Conservation (phyloP, 2,888 invertebrate species). For the Lepidochitona cinerea region DNA sequence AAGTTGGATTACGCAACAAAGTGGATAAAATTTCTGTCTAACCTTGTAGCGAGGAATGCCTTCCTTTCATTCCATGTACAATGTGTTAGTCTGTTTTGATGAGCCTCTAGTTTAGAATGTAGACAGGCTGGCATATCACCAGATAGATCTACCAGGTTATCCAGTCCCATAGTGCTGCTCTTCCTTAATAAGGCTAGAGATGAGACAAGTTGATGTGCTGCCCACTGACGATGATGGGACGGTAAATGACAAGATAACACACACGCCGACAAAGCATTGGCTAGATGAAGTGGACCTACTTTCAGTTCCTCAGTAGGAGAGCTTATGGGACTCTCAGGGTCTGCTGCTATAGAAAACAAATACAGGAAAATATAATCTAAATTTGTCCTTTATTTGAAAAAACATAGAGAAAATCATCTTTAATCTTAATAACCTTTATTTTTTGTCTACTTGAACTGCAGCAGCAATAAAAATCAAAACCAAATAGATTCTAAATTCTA, state of each 20-base stretch:
- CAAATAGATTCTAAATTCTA: too few relatives aligned
- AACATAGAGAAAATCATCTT: too few relatives aligned
- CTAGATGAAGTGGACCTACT: conserved; percentile 73
- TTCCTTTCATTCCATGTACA: conserved; percentile 73
- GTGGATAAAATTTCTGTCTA: too few relatives aligned
- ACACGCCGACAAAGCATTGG: conserved; percentile 77
- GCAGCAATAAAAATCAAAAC: too few relatives aligned
- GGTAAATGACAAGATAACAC: conserved; percentile 75
- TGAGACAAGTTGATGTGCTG: conserved; percentile 75
- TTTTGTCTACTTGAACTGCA: too few relatives aligned
- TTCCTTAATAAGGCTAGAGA: conserved; percentile 37
- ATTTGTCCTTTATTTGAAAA: too few relatives aligned
- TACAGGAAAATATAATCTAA: too few relatives aligned
- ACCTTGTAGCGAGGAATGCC: conserved; percentile 74
- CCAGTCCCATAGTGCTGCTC: conserved; percentile 17
- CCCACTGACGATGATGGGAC: conserved; percentile 76
- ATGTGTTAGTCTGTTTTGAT: conserved; percentile 74
- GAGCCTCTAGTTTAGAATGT: conserved; percentile 73
- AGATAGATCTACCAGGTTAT: conserved; percentile 73
- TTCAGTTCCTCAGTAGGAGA: conserved; percentile 27
- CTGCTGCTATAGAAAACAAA: too few relatives aligned
- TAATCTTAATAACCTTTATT: too few relatives aligned
- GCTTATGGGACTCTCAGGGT: not conserved
- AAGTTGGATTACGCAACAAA: too few relatives aligned
- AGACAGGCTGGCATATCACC: conserved; percentile 71